Evolutionary conservation across 2,888 invertebrate species (phyloP), one percentile per base, ranked within the genome.

Genomic region (Perdita meconis): DNA sequence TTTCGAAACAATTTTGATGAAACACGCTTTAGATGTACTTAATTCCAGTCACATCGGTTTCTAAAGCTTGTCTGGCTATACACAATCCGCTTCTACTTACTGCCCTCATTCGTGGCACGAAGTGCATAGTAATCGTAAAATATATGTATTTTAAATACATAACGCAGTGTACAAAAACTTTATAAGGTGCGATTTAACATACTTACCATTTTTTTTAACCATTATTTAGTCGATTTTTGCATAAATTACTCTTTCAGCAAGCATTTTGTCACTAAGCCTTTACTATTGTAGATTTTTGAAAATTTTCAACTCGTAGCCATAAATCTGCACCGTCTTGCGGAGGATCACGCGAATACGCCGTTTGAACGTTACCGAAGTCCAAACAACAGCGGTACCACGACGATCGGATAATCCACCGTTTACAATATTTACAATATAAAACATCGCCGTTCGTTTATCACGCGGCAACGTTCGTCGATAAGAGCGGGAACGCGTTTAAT

Each of bases 401-500:
- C 24, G 51, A 69, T 64, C 63, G 40, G 22, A 57, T 63, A 74
- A 70, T 57, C 70, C 56, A 42, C 30, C 40, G 63, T n/a, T 34
- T 64, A 42, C 42, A 51, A 34, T 34, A 24, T 51, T 44, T 38
- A 0, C 51, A 38, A 44, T 60, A 55, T 60, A 74, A 69, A 69
- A 57, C 63, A n/a, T 34, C 19, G 19, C 26, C 24, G 34, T 26
- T 19, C 50, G 36, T 63, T 74, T 69, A 64, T 74, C 56, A 24
- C 34, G n/a, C 16, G 12, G 22, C n/a, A 19, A 0, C 22, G 26
- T 38, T 42, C 6, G 47, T 59, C 57, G 74, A 74, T 70, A 74
- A 69, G n/a, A n/a, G 57, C 74, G 47, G 38, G 42, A 57, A 30
- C 24, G 16, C 56, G 26, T 63, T 74, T 74, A 74, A 74, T 74